Conservation (phyloP, 2,797 vertebrate species). For the Muscicapa striata region DNA sequence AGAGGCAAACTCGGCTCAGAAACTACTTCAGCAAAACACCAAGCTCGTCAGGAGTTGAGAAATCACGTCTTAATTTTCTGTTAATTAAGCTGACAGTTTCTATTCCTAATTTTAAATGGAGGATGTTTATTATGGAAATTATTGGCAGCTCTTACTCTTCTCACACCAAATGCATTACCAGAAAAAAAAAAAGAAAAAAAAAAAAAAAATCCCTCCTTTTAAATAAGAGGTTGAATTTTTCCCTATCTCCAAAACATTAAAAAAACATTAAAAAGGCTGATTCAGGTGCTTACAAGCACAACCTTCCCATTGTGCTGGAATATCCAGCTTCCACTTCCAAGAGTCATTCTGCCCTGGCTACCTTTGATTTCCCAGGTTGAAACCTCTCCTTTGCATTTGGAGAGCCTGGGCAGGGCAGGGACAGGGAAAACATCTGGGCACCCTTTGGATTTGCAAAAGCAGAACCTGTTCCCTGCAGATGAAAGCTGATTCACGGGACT, state of each 20-base stretch:
- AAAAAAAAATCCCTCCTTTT: neutral
- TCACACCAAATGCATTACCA: neutral
- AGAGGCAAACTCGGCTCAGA: neutral
- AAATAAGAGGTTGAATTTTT: neutral
- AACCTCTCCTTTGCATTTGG: neutral
- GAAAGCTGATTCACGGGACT: conserved; percentile 18
- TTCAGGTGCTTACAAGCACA: neutral
- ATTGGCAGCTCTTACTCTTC: neutral
- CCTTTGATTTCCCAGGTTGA: conserved; percentile 19
- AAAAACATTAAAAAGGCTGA: neutral
- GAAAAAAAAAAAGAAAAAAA: neutral
- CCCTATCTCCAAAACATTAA: neutral
- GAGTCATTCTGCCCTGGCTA: neutral
- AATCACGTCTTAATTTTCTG: conserved; percentile 4
- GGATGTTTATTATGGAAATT: neutral
- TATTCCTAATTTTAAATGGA: neutral
- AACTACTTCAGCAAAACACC: neutral
- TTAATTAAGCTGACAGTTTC: neutral
- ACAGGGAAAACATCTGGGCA: conserved; percentile 34
- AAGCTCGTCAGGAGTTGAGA: neutral
- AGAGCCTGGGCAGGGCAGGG: conserved; percentile 16
- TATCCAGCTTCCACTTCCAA: neutral
- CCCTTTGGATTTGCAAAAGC: conserved; percentile 9
- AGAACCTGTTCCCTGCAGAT: conserved; percentile 35
- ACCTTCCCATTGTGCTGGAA: neutral